A percentile compares a stretch with the other conserved stretches of the same genome.
These are phyloP conservation scores for Nineta flava DNA, from an alignment of 2,888 invertebrate species.

Conservation along the genomic window DNA sequence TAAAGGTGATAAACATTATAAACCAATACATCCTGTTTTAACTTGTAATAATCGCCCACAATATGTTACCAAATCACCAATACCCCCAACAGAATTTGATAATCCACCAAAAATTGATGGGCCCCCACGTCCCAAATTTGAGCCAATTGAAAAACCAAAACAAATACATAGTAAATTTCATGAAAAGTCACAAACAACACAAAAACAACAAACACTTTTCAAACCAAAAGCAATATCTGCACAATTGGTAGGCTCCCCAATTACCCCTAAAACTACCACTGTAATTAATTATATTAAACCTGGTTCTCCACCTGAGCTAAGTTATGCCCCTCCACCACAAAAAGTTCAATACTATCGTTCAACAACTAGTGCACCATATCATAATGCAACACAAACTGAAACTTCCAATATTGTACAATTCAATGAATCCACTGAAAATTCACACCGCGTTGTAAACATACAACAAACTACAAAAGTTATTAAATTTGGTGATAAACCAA, in stretches of 20 bases:
- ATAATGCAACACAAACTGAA: conserved; percentile 47
- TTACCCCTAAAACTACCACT: conserved; percentile 23
- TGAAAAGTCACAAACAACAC: conserved; percentile 26
- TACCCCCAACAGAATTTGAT: conserved; percentile 42
- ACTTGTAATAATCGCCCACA: conserved; percentile 22
- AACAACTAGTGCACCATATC: conserved; percentile 36
- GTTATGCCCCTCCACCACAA: conserved; percentile 34
- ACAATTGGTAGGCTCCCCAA: conserved; percentile 19
- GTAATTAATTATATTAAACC: conserved; percentile 30
- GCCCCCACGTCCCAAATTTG: conserved; percentile 36
- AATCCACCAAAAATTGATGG: conserved; percentile 29
- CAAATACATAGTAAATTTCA: conserved; percentile 19
- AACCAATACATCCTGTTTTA: conserved; percentile 38
- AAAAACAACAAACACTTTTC: conserved; percentile 27
- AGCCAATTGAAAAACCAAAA: conserved; percentile 34
- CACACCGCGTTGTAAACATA: conserved; percentile 46
- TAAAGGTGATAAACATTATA: conserved; percentile 37
- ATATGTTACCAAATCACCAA: conserved; percentile 32
- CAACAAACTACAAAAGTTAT: conserved; percentile 54
- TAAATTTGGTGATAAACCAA: conserved; percentile 40
- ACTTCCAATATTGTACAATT: conserved; percentile 53
- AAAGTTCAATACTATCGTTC: conserved; percentile 36
- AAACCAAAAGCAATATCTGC: conserved; percentile 37
- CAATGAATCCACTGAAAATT: conserved; percentile 49
- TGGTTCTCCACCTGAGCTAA: conserved; percentile 40